These are phyloP conservation scores for Phataginus tetradactyla DNA, from an alignment of 2,797 vertebrate species.

Conservation along the genomic window DNA sequence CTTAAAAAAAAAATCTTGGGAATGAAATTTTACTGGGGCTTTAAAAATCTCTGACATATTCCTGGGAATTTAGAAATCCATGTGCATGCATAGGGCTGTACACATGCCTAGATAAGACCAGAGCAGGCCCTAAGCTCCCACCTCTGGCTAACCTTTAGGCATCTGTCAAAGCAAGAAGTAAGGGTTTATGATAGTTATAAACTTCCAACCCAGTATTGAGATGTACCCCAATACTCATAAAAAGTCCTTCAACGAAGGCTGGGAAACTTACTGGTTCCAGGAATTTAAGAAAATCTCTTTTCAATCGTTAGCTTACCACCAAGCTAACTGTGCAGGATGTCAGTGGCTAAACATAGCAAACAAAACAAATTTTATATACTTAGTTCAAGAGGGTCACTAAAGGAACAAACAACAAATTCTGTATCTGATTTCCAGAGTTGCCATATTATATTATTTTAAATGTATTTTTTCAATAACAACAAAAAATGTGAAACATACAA, in stretches of 20 bases:
- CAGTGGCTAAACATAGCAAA: not conserved
- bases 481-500: not conserved
- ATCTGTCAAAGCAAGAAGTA: not conserved
- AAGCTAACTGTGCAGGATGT: not conserved
- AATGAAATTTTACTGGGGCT: not conserved
- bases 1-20: not conserved
- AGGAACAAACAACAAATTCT: not conserved
- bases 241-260: not conserved
- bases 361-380: not conserved
- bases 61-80: not conserved
- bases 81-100: not conserved
- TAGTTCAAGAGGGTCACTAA: not conserved
- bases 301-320: not conserved
- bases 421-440: not conserved
- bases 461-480: not conserved
- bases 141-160: not conserved
- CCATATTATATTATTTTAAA: not conserved
- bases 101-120: not conserved
- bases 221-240: not conserved
- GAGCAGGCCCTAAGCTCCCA: not conserved
- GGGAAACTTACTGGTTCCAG: not conserved
- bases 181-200: not conserved
- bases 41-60: not conserved
- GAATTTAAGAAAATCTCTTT: not conserved
- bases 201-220: not conserved